Evolutionary conservation across 1,140 invertebrate genomes (phyloP).

Genomic region (Zelostemma sp.): DNA sequence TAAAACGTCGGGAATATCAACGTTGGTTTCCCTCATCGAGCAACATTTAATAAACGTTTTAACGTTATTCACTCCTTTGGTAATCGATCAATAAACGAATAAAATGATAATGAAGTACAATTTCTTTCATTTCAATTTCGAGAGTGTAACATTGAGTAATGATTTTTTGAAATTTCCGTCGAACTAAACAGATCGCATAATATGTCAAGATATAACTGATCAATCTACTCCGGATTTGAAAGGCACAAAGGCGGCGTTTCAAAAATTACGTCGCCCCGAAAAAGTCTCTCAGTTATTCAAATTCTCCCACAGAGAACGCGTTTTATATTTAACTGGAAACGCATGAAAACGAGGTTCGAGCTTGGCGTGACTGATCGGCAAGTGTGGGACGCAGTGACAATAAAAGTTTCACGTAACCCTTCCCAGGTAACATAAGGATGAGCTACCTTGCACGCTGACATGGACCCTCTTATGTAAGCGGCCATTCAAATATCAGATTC

Average conservation of each 20-base stretch:
- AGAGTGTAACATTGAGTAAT: too few species aligned
- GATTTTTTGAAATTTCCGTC: too few species aligned
- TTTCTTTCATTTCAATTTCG: too few species aligned
- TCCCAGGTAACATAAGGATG: conserved; percentile 34
- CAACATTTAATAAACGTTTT: neutral
- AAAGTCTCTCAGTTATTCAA: conserved; percentile 39
- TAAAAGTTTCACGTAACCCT: conserved; percentile 37
- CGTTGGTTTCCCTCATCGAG: neutral
- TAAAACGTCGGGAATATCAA: neutral
- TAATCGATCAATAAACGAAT: too few species aligned
- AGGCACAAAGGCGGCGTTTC: conserved; percentile 28
- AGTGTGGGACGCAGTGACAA: conserved; percentile 6
- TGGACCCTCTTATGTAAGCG: conserved; percentile 43
- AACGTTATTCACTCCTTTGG: too few species aligned
- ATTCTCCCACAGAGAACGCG: conserved; percentile 14
- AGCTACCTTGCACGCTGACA: conserved; percentile 19
- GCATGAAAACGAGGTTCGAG: conserved; percentile 14
- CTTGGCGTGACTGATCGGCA: conserved; percentile 26
- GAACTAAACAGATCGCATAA: too few species aligned
- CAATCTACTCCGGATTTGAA: conserved; percentile 12
- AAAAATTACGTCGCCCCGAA: conserved; percentile 36
- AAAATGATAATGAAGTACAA: too few species aligned
- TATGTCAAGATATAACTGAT: too few species aligned
- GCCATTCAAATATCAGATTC: conserved; percentile 38
- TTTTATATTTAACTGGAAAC: conserved; percentile 16